Evolutionary conservation across 2,888 invertebrate genomes (phyloP).

Genomic region (Baccha elongata): DNA sequence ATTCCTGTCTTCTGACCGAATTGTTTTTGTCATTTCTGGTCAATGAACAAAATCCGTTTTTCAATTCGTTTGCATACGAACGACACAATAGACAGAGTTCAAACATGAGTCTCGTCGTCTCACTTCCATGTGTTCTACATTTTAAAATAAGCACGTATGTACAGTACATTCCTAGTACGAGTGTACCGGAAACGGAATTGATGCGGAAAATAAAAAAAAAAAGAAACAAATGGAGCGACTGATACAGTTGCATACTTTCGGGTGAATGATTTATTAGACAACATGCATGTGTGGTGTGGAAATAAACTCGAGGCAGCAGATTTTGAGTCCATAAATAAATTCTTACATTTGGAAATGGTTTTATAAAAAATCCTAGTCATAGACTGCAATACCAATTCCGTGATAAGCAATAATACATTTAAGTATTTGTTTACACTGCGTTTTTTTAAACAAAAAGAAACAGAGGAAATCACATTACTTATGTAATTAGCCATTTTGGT

Average conservation of each 20-base stretch:
- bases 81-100: conserved; percentile 22
- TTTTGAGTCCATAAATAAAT: no score
- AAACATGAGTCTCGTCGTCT: conserved; percentile 10
- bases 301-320: neutral
- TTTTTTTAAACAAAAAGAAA: no score
- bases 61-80: conserved; percentile 16
- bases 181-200: conserved; percentile 4
- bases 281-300: conserved; percentile 10
- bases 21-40: conserved; percentile 35
- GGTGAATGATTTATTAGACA: conserved; percentile 21
- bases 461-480: no score
- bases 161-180: neutral
- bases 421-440: no score
- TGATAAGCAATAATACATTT: no score
- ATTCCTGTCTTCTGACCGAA: conserved; percentile 11
- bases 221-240: neutral
- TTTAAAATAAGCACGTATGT: neutral
- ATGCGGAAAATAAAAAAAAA: neutral
- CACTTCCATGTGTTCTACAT: conserved; percentile 12
- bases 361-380: no score
- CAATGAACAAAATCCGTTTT: conserved; percentile 25
- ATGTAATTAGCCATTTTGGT: no score
- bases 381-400: no score
- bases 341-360: no score
- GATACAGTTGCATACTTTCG: conserved; percentile 14